Percentiles rank a stretch among this genome's conserved stretches.
phyloP scores from a whole-genome alignment of 2,113 vertebrate genomes.

The Toxotes chatareus region DNA sequence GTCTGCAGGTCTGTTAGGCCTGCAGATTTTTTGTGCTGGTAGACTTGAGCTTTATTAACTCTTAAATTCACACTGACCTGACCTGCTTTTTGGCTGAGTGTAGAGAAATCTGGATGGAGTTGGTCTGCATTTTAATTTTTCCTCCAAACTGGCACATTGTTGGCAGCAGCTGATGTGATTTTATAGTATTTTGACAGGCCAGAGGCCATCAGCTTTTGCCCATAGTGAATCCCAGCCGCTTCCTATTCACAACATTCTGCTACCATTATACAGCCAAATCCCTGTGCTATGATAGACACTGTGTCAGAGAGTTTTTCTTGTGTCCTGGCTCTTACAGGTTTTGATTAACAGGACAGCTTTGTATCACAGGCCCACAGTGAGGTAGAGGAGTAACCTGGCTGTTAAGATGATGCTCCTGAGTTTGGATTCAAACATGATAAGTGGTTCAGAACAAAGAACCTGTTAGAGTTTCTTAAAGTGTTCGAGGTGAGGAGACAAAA shows the following conservation, averaged over 20 bases:
- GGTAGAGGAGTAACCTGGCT: not conserved
- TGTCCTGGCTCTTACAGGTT: not conserved
- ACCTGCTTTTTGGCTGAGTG: not conserved
- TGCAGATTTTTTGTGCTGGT: not conserved
- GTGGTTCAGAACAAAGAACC: not conserved
- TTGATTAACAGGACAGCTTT: not conserved
- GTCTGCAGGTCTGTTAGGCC: not conserved
- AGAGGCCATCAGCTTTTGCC: constrained; percentile 18
- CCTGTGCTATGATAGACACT: constrained; percentile 15
- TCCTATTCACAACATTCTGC: constrained; percentile 39
- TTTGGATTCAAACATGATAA: not conserved
- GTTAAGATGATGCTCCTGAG: not conserved
- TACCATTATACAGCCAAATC: constrained; percentile 34
- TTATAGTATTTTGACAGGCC: not conserved
- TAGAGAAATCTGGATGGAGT: not conserved
- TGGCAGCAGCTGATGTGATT: constrained; percentile 50
- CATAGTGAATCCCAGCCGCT: constrained; percentile 24
- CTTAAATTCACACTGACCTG: not conserved
- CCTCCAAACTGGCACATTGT: not conserved
- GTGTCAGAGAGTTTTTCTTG: constrained; percentile 4
- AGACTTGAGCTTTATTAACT: not conserved
- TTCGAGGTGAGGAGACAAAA: not conserved
- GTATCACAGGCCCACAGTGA: not conserved
- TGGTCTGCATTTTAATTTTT: constrained; percentile 20
- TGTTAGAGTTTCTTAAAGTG: not conserved